Evolutionary conservation across 2,888 invertebrate species (phyloP), one percentile per base, ranked within the genome.

Genomic region (Aromia moschata): DNA sequence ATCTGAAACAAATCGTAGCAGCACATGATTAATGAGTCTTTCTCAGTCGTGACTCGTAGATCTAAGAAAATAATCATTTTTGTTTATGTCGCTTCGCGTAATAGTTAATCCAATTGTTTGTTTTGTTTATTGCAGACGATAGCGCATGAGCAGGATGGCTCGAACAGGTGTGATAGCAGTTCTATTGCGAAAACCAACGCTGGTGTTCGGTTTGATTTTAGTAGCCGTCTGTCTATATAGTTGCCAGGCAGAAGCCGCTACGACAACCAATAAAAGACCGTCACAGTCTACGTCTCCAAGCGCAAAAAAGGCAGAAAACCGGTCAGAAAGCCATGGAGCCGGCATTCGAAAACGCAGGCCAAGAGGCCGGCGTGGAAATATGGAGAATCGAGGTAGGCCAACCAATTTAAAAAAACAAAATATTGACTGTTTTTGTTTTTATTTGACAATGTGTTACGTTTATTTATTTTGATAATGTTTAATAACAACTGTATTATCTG

Each of bases 381-480:
- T 93, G 92, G 92, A 85, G 93, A 75, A 88, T 93, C 61, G 92
- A 93, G 86, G 93, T 92, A 78, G 83, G 83, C n/a, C n/a, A n/a
- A n/a, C n/a, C n/a, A n/a, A n/a, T n/a, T n/a, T n/a, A n/a, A n/a
- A n/a, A n/a, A n/a, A n/a, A n/a, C n/a, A n/a, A n/a, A n/a, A n/a
- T n/a, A n/a, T n/a, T n/a, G n/a, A n/a, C n/a, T n/a, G n/a, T n/a
- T n/a, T n/a, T n/a, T n/a, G n/a, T n/a, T n/a, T n/a, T n/a, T n/a
- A n/a, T n/a, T n/a, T n/a, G n/a, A n/a, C n/a, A n/a, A n/a, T n/a
- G n/a, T n/a, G n/a, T n/a, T n/a, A n/a, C n/a, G n/a, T n/a, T n/a
- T n/a, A n/a, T n/a, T n/a, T n/a, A n/a, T n/a, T n/a, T n/a, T n/a
- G n/a, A n/a, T n/a, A n/a, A n/a, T n/a, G n/a, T n/a, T n/a, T n/a